Conservation (phyloP, 2,113 vertebrate species). For the Oreochromis tanganicae region DNA sequence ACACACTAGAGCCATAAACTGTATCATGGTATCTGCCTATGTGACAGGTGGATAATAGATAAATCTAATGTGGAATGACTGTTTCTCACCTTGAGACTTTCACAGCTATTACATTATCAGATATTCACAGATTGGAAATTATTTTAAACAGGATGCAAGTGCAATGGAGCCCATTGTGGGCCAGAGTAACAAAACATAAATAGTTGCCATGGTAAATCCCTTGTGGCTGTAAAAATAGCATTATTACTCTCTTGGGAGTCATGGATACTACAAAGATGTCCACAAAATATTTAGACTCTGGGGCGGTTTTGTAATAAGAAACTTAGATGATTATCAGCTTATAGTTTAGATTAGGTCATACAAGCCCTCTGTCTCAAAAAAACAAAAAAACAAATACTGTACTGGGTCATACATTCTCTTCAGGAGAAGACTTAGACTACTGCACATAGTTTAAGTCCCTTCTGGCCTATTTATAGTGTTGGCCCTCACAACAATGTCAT, state of each 20-base stretch:
- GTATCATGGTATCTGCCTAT: not conserved
- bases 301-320: not conserved
- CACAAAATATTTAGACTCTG: not conserved
- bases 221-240: not conserved
- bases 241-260: not conserved
- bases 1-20: not conserved
- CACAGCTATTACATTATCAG: not conserved
- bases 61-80: not conserved
- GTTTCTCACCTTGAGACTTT: not conserved
- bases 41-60: not conserved
- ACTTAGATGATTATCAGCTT: not conserved
- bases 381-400: not conserved
- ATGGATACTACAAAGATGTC: not conserved
- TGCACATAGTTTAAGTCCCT: constrained; percentile 79
- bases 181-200: constrained; percentile 22
- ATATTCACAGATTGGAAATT: not conserved
- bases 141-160: not conserved
- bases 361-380: not conserved
- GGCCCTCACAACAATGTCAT: constrained; percentile 89
- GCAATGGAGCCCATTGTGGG: not conserved
- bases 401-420: constrained; percentile 41
- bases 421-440: constrained; percentile 55
- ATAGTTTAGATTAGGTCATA: not conserved
- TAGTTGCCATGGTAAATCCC: not conserved
- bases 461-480: constrained; percentile 88